Base-by-base conservation (phyloP, 2,888 invertebrate species). In the Isoperla grammatica region DNA sequence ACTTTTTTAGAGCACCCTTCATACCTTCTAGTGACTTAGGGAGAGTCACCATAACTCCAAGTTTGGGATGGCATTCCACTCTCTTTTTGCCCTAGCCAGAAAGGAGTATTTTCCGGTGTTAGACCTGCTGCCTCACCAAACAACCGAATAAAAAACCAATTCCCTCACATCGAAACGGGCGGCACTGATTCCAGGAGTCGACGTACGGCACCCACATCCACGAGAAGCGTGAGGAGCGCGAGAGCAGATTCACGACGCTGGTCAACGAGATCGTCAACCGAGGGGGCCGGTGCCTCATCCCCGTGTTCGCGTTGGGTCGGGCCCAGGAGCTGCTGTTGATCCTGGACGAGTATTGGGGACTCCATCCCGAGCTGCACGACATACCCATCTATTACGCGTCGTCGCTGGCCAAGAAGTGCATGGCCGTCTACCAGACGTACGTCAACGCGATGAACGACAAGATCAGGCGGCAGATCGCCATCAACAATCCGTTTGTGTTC, bases 371-470 rank as follows among this genome's bases (percentile, higher is more conserved):
- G 75, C 78, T 99, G 9, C 98, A 99, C 68, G 97, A 98, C 74
- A 92, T 98, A 68, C 99, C 99, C 0, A 97, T 99, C 67, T 99
- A 99, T 78, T 99, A 99, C 78, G 99, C 99, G 9, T 98, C 97
- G 0, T 96, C 98, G 0, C 79, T 99, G 64, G 99, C 99, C 49
- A 99, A 99, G 78, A 99, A 99, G 74, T 99, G 99, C 72, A 99
- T 99, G 98, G 92, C 96, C 59, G 99, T 99, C 1, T 99, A 99
- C 78, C 99, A 99, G 78, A 99, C 99, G 0, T 99, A 97, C 74
- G 89, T 99, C 2, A 97, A 97, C 76, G 97, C 98, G 0, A 99
- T 99, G 99, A 99, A 99, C 75, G 96, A 98, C 70, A 87, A 88
- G 71, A 99, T 99, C 67, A 84, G 91, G 12, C 77, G 95, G 1